These are phyloP conservation scores for Plodia interpunctella DNA, from an alignment of 1,140 invertebrate genomes.

Conservation along the genomic window DNA sequence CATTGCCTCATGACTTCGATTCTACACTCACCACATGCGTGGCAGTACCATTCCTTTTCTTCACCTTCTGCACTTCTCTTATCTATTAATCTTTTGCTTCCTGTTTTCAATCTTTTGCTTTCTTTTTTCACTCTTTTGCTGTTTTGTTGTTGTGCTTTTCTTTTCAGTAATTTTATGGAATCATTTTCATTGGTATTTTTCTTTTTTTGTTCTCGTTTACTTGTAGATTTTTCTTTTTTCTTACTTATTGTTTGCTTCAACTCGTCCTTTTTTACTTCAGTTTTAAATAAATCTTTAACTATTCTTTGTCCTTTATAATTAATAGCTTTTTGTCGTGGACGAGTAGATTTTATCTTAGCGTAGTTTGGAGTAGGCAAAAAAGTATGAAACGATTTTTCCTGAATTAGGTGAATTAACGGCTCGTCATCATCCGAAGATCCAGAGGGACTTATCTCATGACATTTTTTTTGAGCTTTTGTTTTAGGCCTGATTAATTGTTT, in stretches of 20 bases:
- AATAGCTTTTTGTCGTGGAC: slow-evolving; percentile 24
- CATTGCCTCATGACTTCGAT: slow-evolving; percentile 24
- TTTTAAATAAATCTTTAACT: slow-evolving; percentile 28
- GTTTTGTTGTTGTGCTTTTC: background rate
- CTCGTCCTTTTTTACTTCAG: slow-evolving; percentile 18
- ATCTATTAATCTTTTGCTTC: too few species aligned
- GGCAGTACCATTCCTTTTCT: slow-evolving; percentile 17
- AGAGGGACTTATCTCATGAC: background rate
- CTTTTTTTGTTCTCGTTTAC: slow-evolving; percentile 15
- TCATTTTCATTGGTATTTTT: slow-evolving; percentile 13
- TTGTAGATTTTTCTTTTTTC: slow-evolving; percentile 18
- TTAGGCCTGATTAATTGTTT: too few species aligned
- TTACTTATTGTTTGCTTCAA: slow-evolving; percentile 17
- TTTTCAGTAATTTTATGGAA: background rate
- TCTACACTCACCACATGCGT: slow-evolving; percentile 24
- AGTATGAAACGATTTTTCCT: slow-evolving; percentile 20
- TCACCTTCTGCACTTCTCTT: slow-evolving; percentile 13
- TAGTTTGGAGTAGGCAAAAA: slow-evolving; percentile 31
- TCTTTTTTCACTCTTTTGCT: background rate
- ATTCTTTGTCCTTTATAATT: slow-evolving; percentile 29
- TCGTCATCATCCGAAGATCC: background rate
- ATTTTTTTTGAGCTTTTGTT: slow-evolving; percentile 29
- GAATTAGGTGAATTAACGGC: background rate
- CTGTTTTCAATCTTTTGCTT: too few species aligned
- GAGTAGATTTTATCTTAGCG: slow-evolving; percentile 16